Percentiles rank a stretch among this genome's conserved stretches.
These are phyloP conservation scores for Marcusenius ussheri DNA, from an alignment of 2,113 vertebrate genomes.

Conservation along the genomic window DNA sequence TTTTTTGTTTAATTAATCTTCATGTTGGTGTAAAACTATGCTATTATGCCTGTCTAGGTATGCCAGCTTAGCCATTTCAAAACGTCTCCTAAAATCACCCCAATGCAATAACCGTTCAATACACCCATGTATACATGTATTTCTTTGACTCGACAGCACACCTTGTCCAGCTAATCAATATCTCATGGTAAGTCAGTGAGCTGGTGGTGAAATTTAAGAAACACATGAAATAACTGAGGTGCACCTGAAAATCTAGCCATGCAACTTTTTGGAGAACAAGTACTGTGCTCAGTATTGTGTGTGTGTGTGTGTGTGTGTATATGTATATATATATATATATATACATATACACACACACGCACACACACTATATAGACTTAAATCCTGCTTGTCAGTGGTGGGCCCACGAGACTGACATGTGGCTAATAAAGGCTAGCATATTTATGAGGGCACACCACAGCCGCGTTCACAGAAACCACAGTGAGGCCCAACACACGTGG, in stretches of 20 bases:
- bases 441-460: conserved; percentile 41
- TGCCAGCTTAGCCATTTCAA: background rate
- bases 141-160: background rate
- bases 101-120: background rate
- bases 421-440: conserved; percentile 44
- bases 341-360: background rate
- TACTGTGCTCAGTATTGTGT: background rate
- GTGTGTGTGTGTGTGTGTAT: background rate
- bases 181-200: background rate
- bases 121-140: background rate
- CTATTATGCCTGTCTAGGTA: background rate
- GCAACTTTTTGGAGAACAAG: background rate
- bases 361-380: conserved; percentile 1
- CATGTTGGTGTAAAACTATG: background rate
- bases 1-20: background rate
- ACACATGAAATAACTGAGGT: background rate
- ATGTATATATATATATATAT: background rate
- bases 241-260: background rate
- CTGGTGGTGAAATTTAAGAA: background rate
- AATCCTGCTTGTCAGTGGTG: conserved; percentile 47
- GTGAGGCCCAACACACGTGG: conserved; percentile 32
- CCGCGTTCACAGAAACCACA: conserved; percentile 31
- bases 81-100: background rate
- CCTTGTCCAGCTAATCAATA: background rate
- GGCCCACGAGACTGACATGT: conserved; percentile 36